Percentiles rank a stretch among this genome's conserved stretches.
phyloP scores from a whole-genome alignment of 2,113 vertebrate species.

The Clupea harengus region DNA sequence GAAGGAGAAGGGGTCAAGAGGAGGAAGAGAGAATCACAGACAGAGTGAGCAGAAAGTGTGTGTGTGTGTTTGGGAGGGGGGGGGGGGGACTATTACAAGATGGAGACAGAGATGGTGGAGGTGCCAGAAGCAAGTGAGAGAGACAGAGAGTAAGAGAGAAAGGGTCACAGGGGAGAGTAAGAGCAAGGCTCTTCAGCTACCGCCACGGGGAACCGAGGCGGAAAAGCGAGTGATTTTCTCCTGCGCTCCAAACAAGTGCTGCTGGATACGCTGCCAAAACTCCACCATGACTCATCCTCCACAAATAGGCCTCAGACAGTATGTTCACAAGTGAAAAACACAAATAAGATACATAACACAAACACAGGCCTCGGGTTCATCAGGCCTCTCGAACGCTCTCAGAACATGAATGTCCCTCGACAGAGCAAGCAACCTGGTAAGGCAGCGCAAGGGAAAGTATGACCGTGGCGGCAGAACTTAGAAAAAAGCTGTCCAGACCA shows the following conservation, averaged over 20 bases:
- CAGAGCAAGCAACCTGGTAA: slow-evolving; percentile 13
- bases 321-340: slow-evolving; percentile 33
- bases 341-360: not conserved
- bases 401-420: not conserved
- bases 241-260: slow-evolving; percentile 22
- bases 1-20: not conserved
- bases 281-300: slow-evolving; percentile 36
- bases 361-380: not conserved
- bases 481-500: not conserved
- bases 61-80: not conserved
- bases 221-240: slow-evolving; percentile 31
- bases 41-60: not conserved
- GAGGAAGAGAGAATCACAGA: not conserved
- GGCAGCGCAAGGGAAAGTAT: not conserved
- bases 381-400: not conserved
- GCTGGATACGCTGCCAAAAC: slow-evolving; percentile 21
- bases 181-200: not conserved
- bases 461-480: not conserved
- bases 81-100: not conserved
- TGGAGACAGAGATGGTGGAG: not conserved
- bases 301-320: slow-evolving; percentile 22
- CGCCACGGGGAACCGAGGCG: slow-evolving; percentile 32
- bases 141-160: not conserved
- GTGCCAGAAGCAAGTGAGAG: not conserved
- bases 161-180: not conserved